Percentiles rank a stretch among this genome's conserved stretches.
Conservation (phyloP, 2,797 vertebrate genomes). For the Dryobates pubescens region DNA sequence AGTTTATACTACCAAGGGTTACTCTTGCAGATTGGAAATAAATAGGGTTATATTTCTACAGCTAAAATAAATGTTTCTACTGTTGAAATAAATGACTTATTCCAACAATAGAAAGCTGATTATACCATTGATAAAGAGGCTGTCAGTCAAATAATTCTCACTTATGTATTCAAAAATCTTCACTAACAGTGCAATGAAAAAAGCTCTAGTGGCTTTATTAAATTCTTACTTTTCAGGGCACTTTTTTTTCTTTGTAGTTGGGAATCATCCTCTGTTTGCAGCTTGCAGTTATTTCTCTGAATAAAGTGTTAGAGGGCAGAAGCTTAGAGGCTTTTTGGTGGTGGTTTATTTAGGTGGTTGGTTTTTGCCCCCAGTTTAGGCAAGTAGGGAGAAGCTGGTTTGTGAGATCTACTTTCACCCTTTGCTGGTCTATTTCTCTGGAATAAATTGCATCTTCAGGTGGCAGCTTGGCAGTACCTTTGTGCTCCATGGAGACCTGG, state of each 20-base stretch:
- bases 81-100: conserved; percentile 53
- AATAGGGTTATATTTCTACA: conserved; percentile 61
- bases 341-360: neutral
- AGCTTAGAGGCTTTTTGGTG: neutral
- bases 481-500: accelerated
- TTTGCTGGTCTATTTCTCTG: neutral
- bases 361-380: neutral
- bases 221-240: conserved; percentile 32
- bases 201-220: conserved; percentile 45
- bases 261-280: conserved; percentile 7
- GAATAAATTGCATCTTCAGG: neutral
- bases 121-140: conserved; percentile 46
- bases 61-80: conserved; percentile 58
- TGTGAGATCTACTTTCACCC: neutral
- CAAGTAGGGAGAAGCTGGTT: accelerated
- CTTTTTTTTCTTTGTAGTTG: neutral
- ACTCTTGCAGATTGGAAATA: conserved; percentile 63
- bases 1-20: conserved; percentile 54
- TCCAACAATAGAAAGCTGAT: conserved; percentile 50
- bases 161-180: conserved; percentile 65
- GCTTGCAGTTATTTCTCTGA: neutral
- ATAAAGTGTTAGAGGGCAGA: neutral
- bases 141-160: conserved; percentile 63
- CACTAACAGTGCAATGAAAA: conserved; percentile 62
- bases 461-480: neutral